phyloP scores from a whole-genome alignment of 2,113 vertebrate genomes.

The zebrafish (Danio rerio) region DNA sequence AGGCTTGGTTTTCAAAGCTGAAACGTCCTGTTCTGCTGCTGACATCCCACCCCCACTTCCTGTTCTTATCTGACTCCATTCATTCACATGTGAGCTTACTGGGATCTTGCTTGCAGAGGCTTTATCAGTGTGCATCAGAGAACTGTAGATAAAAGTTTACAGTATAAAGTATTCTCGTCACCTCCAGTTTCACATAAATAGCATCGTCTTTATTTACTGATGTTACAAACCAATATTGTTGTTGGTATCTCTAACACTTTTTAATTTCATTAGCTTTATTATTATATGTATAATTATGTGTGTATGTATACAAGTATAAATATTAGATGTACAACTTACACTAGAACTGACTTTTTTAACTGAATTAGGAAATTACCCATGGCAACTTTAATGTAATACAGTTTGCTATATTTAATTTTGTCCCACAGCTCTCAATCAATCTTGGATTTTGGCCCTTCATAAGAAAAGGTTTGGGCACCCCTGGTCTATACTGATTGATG shows the following conservation, averaged over 20 bases:
- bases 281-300: too few species aligned
- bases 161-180: neutral
- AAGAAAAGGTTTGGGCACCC: too few species aligned
- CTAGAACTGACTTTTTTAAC: too few species aligned
- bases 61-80: slow-evolving; percentile 8
- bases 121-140: neutral
- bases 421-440: too few species aligned
- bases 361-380: too few species aligned
- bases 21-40: slow-evolving; percentile 2
- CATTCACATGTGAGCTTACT: neutral
- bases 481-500: too few species aligned
- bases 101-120: neutral
- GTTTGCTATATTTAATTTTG: too few species aligned
- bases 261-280: too few species aligned
- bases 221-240: neutral
- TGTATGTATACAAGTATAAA: too few species aligned
- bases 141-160: neutral
- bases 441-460: too few species aligned
- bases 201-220: neutral
- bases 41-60: neutral
- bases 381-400: too few species aligned
- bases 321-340: too few species aligned
- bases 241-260: neutral
- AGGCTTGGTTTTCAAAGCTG: slow-evolving; percentile 15
- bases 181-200: neutral